phyloP scores from a whole-genome alignment of 1,140 invertebrate genomes.

The Drosophila trapezifrons region DNA sequence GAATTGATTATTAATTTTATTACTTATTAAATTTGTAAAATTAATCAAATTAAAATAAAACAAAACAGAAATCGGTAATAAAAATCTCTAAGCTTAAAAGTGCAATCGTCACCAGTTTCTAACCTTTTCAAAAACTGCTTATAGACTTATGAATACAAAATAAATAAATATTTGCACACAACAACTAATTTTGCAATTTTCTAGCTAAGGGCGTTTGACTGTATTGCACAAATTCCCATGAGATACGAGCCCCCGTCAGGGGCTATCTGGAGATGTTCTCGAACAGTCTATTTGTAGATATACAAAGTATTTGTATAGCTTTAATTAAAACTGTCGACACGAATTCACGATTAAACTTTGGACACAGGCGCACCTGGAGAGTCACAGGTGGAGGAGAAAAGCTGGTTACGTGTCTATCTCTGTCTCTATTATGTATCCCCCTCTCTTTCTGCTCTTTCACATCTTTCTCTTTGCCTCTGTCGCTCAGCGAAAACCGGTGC shows the following conservation, averaged over 20 bases:
- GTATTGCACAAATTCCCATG: constrained; percentile 29
- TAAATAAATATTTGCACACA: neutral
- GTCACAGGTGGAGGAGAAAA: constrained; percentile 33
- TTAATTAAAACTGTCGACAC: constrained; percentile 42
- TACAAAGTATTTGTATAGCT: constrained; percentile 32
- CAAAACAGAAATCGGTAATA: neutral
- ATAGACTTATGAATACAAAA: neutral
- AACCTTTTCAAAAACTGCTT: no score
- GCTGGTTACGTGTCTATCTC: constrained; percentile 35
- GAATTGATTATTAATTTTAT: no score
- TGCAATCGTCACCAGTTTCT: no score
- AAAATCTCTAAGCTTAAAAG: neutral
- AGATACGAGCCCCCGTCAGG: constrained; percentile 25
- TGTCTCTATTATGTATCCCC: neutral
- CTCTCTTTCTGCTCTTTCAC: constrained; percentile 26
- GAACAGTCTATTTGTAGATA: constrained; percentile 58
- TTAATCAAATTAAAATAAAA: no score
- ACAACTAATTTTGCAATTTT: no score
- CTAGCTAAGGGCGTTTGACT: neutral
- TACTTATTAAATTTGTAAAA: no score
- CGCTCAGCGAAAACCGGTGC: constrained; percentile 55
- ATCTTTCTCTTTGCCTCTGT: constrained; percentile 32
- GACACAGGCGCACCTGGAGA: constrained; percentile 28
- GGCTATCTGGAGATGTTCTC: constrained; percentile 56
- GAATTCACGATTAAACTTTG: constrained; percentile 60